Evolutionary conservation across 2,888 invertebrate genomes (phyloP).

Genomic region (Achlya flavicornis): DNA sequence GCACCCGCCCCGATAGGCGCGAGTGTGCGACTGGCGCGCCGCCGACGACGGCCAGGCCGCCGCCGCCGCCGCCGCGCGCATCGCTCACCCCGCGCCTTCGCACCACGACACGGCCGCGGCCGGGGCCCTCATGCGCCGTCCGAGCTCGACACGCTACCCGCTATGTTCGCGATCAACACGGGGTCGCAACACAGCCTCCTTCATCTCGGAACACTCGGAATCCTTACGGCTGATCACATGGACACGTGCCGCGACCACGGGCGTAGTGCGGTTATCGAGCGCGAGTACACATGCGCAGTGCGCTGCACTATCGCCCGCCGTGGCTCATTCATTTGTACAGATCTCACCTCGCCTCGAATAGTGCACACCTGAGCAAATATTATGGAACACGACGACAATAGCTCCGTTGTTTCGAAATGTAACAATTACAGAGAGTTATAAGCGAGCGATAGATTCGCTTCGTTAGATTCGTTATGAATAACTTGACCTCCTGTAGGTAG

Average conservation of each 20-base stretch:
- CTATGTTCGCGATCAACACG: constrained; percentile 31
- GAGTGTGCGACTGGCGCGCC: constrained; percentile 71
- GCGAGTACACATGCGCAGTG: constrained; percentile 78
- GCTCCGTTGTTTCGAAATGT: constrained; percentile 62
- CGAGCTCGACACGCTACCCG: constrained; percentile 25
- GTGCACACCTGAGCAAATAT: constrained; percentile 80
- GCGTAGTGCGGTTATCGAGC: constrained; percentile 79
- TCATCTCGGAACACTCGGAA: constrained; percentile 50
- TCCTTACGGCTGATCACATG: constrained; percentile 54
- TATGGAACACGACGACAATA: constrained; percentile 66
- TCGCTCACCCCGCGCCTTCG: constrained; percentile 36
- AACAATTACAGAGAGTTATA: constrained; percentile 49
- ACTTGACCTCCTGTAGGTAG: background rate
- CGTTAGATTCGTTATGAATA: background rate
- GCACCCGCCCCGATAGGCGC: constrained; percentile 64
- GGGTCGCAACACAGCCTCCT: constrained; percentile 66
- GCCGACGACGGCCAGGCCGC: constrained; percentile 40
- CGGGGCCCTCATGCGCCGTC: constrained; percentile 30
- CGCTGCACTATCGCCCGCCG: constrained; percentile 42
- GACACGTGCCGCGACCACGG: constrained; percentile 69
- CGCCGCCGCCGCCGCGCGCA: constrained; percentile 50
- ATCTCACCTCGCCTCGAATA: constrained; percentile 52
- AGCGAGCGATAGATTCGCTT: constrained; percentile 25
- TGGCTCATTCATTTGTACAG: constrained; percentile 72
- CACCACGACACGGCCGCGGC: constrained; percentile 31